These are phyloP conservation scores for Venturia canescens DNA, from an alignment of 1,140 invertebrate species.

Conservation along the genomic window DNA sequence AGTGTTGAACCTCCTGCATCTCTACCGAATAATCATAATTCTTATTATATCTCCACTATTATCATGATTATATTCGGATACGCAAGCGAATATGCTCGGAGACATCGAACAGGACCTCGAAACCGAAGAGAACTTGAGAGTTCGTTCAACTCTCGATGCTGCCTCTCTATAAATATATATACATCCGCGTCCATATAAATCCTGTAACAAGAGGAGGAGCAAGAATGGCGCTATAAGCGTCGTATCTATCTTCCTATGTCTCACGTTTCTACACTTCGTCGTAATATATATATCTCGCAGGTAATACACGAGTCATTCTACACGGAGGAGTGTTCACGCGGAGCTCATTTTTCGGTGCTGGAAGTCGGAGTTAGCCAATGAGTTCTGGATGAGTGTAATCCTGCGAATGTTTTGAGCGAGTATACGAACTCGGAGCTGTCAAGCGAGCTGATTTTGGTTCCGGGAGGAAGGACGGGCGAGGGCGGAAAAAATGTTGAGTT, in stretches of 20 bases:
- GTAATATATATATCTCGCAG: not conserved
- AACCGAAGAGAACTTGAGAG: conserved; percentile 14
- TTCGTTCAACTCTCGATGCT: conserved; percentile 18
- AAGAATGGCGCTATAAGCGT: not conserved
- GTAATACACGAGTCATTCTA: not conserved
- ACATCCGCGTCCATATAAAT: not conserved
- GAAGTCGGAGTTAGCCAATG: too few species aligned
- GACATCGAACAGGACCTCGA: conserved; percentile 11
- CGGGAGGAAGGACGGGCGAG: too few species aligned
- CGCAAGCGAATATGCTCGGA: not conserved
- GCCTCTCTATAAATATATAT: too few species aligned
- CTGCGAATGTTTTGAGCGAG: too few species aligned
- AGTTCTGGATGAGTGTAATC: too few species aligned
- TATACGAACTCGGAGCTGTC: too few species aligned
- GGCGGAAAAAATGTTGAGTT: too few species aligned
- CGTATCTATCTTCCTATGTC: not conserved
- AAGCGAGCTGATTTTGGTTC: too few species aligned
- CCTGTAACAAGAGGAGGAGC: conserved; percentile 27
- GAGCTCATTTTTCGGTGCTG: too few species aligned
- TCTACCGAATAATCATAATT: conserved; percentile 29
- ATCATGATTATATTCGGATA: not conserved
- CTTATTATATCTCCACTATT: not conserved
- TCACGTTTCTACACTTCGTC: not conserved
- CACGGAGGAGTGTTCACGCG: not conserved
- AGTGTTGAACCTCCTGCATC: not conserved